Evolutionary conservation across 1,140 invertebrate species (phyloP).

Genomic region (Arctopsyche grandis): DNA sequence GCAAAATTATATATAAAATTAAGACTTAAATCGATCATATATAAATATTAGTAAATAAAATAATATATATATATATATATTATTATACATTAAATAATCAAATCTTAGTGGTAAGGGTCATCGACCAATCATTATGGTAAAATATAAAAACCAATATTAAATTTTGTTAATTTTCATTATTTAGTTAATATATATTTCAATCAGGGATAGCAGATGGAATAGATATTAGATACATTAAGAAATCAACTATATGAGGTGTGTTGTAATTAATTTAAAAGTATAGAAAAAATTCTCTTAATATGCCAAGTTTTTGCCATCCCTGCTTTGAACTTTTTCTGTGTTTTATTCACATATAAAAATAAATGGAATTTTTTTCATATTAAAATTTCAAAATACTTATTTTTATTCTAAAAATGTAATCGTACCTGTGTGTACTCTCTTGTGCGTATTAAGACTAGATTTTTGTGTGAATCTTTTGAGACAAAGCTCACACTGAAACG

Average conservation of each 20-base stretch:
- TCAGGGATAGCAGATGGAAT: slow-evolving; percentile 15
- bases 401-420: neutral
- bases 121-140: neutral
- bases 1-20: too few species aligned
- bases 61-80: too few species aligned
- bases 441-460: slow-evolving; percentile 77
- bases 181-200: neutral
- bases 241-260: too few species aligned
- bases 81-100: too few species aligned
- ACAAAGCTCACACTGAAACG: slow-evolving; percentile 74
- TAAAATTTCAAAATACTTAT: neutral
- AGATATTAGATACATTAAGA: neutral
- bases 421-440: slow-evolving; percentile 74
- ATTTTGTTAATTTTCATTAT: neutral
- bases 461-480: slow-evolving; percentile 74
- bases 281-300: neutral
- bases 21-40: too few species aligned
- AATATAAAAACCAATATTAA: slow-evolving; percentile 30
- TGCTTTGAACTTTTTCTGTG: neutral
- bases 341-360: neutral
- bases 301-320: slow-evolving; percentile 2
- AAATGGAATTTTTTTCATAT: neutral
- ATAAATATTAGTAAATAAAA: too few species aligned
- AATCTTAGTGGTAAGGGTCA: too few species aligned
- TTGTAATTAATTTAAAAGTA: neutral